phyloP scores from a whole-genome alignment of 2,888 invertebrate genomes.

The Zygaena filipendulae region DNA sequence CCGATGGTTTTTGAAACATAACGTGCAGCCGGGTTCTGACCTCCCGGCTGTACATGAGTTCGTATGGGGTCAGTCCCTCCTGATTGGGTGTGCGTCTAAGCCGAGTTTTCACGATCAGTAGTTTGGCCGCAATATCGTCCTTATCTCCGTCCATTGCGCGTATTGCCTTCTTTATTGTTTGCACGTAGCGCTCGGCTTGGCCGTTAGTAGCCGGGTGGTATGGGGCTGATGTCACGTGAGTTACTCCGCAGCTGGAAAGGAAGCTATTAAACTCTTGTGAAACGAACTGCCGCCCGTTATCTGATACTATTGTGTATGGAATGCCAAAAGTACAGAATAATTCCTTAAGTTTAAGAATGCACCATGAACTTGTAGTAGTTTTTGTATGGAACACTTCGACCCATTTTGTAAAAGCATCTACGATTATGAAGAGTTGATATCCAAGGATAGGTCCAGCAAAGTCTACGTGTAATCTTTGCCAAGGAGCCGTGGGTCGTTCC shows the following conservation, averaged over 20 bases:
- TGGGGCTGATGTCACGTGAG: too few species aligned
- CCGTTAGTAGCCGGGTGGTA: background rate
- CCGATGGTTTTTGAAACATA: conserved; percentile 6
- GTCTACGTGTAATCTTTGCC: conserved; percentile 18
- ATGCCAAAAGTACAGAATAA: conserved; percentile 66
- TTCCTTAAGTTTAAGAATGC: too few species aligned
- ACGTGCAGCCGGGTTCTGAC: conserved; percentile 4
- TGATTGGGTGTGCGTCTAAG: too few species aligned
- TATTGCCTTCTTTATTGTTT: background rate
- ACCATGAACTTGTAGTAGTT: conserved; percentile 2
- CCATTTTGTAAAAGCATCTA: too few species aligned
- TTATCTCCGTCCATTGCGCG: conserved; percentile 10
- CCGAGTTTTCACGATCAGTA: too few species aligned
- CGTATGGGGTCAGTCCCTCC: too few species aligned
- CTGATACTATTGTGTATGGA: too few species aligned
- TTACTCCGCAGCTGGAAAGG: too few species aligned
- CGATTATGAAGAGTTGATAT: conserved; percentile 5
- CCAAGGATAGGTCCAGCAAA: conserved; percentile 8
- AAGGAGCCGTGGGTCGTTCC: conserved; percentile 11
- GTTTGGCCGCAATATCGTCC: too few species aligned
- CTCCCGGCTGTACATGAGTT: too few species aligned
- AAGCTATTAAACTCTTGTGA: too few species aligned
- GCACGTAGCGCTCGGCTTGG: background rate
- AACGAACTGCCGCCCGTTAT: too few species aligned
- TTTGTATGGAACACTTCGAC: conserved; percentile 12